These are phyloP conservation scores for Drosophila hydei DNA, from an alignment of 1,140 invertebrate genomes.

Conservation along the genomic window DNA sequence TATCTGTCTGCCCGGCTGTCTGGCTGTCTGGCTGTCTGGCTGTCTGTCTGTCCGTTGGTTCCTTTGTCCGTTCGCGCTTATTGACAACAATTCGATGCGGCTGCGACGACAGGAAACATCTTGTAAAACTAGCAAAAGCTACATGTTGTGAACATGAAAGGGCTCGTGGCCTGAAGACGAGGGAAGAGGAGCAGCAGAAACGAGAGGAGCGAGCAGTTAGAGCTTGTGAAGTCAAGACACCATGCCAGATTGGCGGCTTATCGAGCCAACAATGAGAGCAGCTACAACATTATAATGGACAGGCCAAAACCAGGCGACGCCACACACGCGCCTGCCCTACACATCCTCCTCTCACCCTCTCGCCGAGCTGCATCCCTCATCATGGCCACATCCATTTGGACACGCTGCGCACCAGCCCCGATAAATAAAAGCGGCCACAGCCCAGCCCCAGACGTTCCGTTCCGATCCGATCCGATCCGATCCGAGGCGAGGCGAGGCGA, in stretches of 20 bases:
- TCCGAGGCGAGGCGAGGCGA: slow-evolving; percentile 51
- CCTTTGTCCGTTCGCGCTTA: slow-evolving; percentile 55
- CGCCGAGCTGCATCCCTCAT: not conserved
- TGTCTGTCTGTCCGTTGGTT: slow-evolving; percentile 17
- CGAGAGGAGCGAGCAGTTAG: not conserved
- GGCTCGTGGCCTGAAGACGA: slow-evolving; percentile 27
- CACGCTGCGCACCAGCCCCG: slow-evolving; percentile 73
- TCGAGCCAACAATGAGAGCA: slow-evolving; percentile 78
- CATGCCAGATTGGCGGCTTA: slow-evolving; percentile 58
- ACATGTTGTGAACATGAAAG: slow-evolving; percentile 83
- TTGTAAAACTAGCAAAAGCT: slow-evolving; percentile 83
- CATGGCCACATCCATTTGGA: slow-evolving; percentile 58
- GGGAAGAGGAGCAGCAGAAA: not conserved
- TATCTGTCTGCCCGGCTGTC: not conserved
- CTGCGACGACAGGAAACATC: slow-evolving; percentile 83
- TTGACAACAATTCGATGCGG: slow-evolving; percentile 82
- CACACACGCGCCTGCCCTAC: slow-evolving; percentile 62
- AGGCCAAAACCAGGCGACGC: slow-evolving; percentile 59
- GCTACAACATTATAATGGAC: slow-evolving; percentile 81
- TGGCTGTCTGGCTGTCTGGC: slow-evolving; percentile 1
- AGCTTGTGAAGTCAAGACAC: slow-evolving; percentile 16
- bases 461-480: not conserved
- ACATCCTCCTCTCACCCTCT: slow-evolving; percentile 10
- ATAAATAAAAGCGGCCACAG: slow-evolving; percentile 70
- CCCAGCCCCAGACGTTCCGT: slow-evolving; percentile 4